Percentiles rank a stretch among this genome's conserved stretches.
phyloP scores from a whole-genome alignment of 2,888 invertebrate species.

The Polia nebulosa region DNA sequence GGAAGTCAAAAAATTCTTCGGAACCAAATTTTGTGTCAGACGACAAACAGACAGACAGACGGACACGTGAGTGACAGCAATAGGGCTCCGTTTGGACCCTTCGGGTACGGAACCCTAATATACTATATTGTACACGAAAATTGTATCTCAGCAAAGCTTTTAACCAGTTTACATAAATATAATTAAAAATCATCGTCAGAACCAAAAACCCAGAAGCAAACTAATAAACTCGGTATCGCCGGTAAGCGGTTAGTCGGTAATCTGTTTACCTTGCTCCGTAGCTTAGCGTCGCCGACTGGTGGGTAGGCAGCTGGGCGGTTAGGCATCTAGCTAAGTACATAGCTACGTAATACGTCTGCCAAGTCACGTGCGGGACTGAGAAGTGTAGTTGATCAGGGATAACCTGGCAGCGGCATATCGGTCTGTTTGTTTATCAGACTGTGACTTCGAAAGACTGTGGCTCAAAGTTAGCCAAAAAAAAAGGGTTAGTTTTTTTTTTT shows the following conservation, averaged over 20 bases:
- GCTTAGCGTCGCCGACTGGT: not conserved
- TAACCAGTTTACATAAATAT: too few species aligned
- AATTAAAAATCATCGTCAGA: not conserved
- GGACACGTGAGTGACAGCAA: too few species aligned
- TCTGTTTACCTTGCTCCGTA: constrained; percentile 18
- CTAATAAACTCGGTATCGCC: not conserved
- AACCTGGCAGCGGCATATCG: not conserved
- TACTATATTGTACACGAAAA: not conserved
- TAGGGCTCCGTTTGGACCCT: too few species aligned
- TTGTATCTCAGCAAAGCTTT: not conserved
- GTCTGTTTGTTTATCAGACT: not conserved
- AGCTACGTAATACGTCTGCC: too few species aligned
- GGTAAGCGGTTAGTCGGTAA: constrained; percentile 12
- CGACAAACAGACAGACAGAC: too few species aligned
- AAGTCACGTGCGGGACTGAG: not conserved
- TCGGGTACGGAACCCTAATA: too few species aligned
- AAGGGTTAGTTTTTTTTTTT: too few species aligned
- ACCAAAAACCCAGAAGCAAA: not conserved
- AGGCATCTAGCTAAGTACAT: not conserved
- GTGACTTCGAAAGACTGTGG: not conserved
- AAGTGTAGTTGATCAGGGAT: not conserved
- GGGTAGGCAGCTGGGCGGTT: not conserved
- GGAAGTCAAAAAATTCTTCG: too few species aligned
- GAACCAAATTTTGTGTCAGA: too few species aligned
- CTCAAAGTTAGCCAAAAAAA: too few species aligned